Evolutionary conservation across 2,797 vertebrate species (phyloP).

Genomic region (Falco columbarius): DNA sequence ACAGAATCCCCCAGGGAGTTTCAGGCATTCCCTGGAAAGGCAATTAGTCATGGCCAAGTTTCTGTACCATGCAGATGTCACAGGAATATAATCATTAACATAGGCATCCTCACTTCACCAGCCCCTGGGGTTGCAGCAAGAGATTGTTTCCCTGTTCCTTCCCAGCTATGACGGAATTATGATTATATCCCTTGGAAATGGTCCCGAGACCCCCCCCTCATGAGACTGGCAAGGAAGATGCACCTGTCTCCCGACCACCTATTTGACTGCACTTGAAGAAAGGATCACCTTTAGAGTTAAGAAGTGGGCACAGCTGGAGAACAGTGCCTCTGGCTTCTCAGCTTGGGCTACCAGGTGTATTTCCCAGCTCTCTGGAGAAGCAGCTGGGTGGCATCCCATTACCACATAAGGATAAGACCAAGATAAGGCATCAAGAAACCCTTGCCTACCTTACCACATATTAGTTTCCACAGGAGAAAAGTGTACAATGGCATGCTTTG

Average conservation of each 20-base stretch:
- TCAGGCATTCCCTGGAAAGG: constrained; percentile 42
- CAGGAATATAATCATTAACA: constrained; percentile 30
- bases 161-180: background rate
- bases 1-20: background rate
- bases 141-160: background rate
- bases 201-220: background rate
- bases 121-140: background rate
- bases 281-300: background rate
- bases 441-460: background rate
- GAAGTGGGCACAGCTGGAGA: background rate
- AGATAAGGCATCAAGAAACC: background rate
- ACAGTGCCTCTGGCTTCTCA: background rate
- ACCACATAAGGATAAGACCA: background rate
- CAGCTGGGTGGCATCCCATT: background rate
- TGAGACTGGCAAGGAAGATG: background rate
- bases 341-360: background rate
- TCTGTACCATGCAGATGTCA: constrained; percentile 15
- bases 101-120: background rate
- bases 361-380: background rate
- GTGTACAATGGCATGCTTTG: background rate
- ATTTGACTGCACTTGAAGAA: background rate
- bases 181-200: background rate
- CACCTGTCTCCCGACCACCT: background rate
- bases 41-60: constrained; percentile 36
- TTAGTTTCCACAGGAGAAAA: background rate